Conservation (phyloP, 2,113 vertebrate species). For the Felis chaus region DNA sequence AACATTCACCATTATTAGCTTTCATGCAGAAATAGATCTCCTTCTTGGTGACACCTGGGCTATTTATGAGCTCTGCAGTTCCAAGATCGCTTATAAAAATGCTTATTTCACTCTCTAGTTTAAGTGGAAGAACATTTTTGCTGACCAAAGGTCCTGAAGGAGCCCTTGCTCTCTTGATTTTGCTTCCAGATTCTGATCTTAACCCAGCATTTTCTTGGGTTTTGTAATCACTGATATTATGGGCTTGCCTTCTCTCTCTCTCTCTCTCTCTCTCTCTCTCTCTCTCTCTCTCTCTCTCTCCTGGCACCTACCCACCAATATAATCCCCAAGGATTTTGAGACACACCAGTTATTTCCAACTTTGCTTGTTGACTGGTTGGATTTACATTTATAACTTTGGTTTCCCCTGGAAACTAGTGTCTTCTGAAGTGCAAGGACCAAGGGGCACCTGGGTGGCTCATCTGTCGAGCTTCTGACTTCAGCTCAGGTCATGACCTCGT, state of each 20-base stretch:
- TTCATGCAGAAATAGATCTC: constrained; percentile 68
- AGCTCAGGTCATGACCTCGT: too few relatives aligned
- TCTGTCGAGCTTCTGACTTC: too few relatives aligned
- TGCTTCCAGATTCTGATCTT: constrained; percentile 12
- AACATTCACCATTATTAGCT: constrained; percentile 54
- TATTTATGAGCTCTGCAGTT: constrained; percentile 60
- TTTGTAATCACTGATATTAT: background rate
- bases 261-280: background rate
- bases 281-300: background rate
- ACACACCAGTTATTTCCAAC: background rate
- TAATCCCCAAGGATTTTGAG: background rate
- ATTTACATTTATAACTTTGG: constrained; percentile 4
- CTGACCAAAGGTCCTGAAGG: background rate
- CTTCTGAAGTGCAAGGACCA: background rate
- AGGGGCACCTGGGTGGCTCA: too few relatives aligned
- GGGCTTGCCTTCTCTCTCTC: background rate
- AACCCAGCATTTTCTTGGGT: background rate
- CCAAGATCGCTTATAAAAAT: background rate
- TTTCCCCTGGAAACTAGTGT: background rate
- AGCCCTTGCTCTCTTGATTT: background rate
- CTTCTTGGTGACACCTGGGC: constrained; percentile 51
- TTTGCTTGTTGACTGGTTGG: background rate
- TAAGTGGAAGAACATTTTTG: constrained; percentile 12
- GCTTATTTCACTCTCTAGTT: background rate
- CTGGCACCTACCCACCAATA: background rate